Evolutionary conservation across 2,888 invertebrate genomes (phyloP), one percentile per base, ranked within the genome.

Genomic region (Taenaris catops): DNA sequence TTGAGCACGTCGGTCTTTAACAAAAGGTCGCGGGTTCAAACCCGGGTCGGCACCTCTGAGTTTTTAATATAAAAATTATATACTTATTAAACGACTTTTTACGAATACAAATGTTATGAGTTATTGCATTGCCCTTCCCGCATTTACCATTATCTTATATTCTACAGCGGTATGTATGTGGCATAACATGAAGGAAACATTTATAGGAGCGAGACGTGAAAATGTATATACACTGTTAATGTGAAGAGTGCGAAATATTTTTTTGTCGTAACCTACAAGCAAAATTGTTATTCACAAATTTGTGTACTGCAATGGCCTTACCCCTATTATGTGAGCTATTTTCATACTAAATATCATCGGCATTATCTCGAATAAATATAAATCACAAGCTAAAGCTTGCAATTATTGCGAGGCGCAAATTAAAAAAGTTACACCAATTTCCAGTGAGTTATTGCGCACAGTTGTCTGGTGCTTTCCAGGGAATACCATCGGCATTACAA

Each of bases 381-480:
- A 83, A 80, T 84, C 80, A 74, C 51, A 47, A 56, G 38, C 37
- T 50, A 68, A 68, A 70, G 63, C 71, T 63, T 73, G 73, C 74
- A 74, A 75, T 75, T 73, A 73, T 78, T 67, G 65, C 65, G 68
- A 60, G 56, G 62, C 66, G 70, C 61, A 78, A 80, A 83, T 83
- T 83, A 81, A 81, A 83, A 84, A 84, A 84, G 81, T 83, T 81
- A 65, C 55, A 62, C 69, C 68, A 76, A 78, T 79, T 78, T 74
- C 65, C 68, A 70, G 71, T 79, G 83, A 84, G 78, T 83, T 84
- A 83, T 80, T 74, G 68, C 76, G 66, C 69, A 72, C 65, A 70
- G 63, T 68, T 68, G 68, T 63, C 62, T 63, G 63, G 53, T 53
- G 58, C 58, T 58, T 51, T 40, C 58, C 37, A 46, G 59, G 42